Evolutionary conservation across 2,888 invertebrate species (phyloP).

Genomic region (Neoitamus cyanurus): DNA sequence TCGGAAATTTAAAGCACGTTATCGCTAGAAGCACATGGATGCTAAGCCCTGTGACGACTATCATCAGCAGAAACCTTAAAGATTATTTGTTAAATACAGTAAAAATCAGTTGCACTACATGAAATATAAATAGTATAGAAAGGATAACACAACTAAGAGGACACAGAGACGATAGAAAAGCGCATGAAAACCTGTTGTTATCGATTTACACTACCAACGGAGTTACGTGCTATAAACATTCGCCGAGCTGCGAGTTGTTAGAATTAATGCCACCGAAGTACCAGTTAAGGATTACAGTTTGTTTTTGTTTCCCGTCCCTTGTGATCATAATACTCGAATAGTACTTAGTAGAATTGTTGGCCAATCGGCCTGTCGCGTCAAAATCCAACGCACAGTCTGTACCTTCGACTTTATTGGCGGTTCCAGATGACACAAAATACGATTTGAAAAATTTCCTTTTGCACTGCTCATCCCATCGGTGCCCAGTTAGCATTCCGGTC

Average conservation of each 20-base stretch:
- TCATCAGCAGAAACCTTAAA: not conserved
- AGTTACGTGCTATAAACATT: conserved; percentile 6
- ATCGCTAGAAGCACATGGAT: conserved; percentile 31
- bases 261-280: not conserved
- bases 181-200: conserved; percentile 47
- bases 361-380: not conserved
- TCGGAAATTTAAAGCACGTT: not conserved
- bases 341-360: not conserved
- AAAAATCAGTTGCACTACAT: not conserved
- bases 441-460: not conserved
- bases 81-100: not conserved
- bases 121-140: not conserved
- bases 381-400: not conserved
- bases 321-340: not conserved
- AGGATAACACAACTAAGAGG: not conserved
- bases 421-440: not conserved
- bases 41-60: not conserved
- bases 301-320: not conserved
- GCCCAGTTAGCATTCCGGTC: too few relatives aligned
- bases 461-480: too few relatives aligned
- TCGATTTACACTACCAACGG: conserved; percentile 45
- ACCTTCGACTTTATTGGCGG: not conserved
- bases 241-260: not conserved
- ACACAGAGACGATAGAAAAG: conserved; percentile 21
- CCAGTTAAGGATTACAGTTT: not conserved